phyloP scores from a whole-genome alignment of 2,888 invertebrate genomes.

The Drosophila ezoana region DNA sequence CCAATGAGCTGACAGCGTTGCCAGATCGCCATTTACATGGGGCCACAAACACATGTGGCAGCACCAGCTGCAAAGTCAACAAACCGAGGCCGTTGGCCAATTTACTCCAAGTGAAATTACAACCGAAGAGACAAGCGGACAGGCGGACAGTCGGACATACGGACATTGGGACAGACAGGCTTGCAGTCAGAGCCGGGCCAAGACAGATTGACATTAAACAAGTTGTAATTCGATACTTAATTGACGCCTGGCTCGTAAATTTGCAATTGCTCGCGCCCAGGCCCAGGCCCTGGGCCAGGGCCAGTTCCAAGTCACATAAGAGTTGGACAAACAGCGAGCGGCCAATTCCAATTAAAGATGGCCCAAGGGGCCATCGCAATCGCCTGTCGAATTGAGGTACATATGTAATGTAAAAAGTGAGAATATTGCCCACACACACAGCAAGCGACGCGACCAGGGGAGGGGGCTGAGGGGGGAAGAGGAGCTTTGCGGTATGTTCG shows the following conservation, averaged over 20 bases:
- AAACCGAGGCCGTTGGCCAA: constrained; percentile 71
- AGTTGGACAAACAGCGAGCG: constrained; percentile 38
- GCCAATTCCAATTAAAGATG: constrained; percentile 77
- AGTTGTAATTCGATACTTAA: constrained; percentile 85
- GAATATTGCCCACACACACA: constrained; percentile 71
- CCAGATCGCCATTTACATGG: constrained; percentile 34
- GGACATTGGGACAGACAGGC: constrained; percentile 15
- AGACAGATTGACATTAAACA: constrained; percentile 84
- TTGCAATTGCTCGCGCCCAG: constrained; percentile 75
- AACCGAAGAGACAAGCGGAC: constrained; percentile 17
- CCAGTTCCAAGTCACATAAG: constrained; percentile 10
- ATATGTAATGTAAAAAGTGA: constrained; percentile 72
- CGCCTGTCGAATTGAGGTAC: constrained; percentile 79
- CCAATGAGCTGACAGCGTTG: constrained; percentile 48
- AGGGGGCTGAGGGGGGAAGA: too few relatives aligned
- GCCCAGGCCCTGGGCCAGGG: constrained; percentile 4
- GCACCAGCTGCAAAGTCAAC: constrained; percentile 38
- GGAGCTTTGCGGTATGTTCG: neutral
- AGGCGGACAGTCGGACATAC: constrained; percentile 16
- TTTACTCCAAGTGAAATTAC: constrained; percentile 71
- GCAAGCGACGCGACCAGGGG: neutral
- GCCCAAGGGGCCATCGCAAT: constrained; percentile 76
- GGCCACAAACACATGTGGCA: constrained; percentile 28
- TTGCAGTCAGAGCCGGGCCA: constrained; percentile 40
- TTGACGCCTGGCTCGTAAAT: constrained; percentile 85